These are phyloP conservation scores for Protaetia brevitarsis DNA, from an alignment of 1,140 invertebrate genomes.

Conservation along the genomic window DNA sequence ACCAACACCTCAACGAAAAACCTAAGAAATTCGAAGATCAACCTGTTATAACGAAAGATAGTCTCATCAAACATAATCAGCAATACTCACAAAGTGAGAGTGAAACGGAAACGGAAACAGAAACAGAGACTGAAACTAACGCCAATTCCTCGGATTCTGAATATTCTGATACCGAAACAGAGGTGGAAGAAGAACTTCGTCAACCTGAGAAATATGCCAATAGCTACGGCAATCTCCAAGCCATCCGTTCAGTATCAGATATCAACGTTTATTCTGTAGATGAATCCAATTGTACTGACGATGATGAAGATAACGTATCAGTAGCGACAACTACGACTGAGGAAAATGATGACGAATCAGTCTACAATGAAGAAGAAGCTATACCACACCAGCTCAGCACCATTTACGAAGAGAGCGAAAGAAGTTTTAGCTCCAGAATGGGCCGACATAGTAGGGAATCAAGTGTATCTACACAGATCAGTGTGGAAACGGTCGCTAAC, in stretches of 20 bases:
- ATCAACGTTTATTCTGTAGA: conserved; percentile 49
- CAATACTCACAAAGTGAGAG: conserved; percentile 1
- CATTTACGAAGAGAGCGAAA: conserved; percentile 57
- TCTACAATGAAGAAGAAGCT: conserved; percentile 30
- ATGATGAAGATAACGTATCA: conserved; percentile 29
- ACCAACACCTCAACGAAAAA: background rate
- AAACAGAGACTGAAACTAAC: conserved; percentile 14
- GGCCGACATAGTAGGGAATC: conserved; percentile 39
- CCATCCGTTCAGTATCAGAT: conserved; percentile 54
- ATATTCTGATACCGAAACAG: conserved; percentile 34
- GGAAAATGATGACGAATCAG: conserved; percentile 31
- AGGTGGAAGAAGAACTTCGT: conserved; percentile 6
- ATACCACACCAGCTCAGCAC: conserved; percentile 54
- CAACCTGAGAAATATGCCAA: conserved; percentile 17
- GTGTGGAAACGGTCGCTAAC: conserved; percentile 2
- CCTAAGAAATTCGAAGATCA: background rate
- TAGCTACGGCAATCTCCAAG: conserved; percentile 42
- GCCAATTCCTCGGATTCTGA: conserved; percentile 17
- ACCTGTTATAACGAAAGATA: background rate
- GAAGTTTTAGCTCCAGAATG: conserved; percentile 36
- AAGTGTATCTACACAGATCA: conserved; percentile 44
- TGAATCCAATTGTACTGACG: conserved; percentile 29
- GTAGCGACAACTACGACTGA: conserved; percentile 39
- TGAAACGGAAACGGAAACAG: conserved; percentile 3
- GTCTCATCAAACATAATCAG: background rate